Base-by-base conservation (phyloP, 2,888 invertebrate species). In the Lysandra bellargus region DNA sequence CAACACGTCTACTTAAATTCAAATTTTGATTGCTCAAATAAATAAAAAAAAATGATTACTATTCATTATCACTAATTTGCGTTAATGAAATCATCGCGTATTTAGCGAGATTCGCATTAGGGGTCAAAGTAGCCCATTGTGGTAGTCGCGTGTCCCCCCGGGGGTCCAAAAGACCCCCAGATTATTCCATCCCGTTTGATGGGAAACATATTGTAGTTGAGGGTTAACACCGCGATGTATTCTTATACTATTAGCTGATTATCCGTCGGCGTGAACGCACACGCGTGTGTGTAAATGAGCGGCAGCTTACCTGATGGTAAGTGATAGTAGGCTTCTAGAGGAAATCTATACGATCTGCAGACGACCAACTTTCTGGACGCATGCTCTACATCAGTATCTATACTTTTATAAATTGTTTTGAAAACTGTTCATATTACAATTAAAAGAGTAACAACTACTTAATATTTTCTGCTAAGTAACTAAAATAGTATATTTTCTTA, bases 111-210 rank as follows among this genome's bases (percentile, higher is more conserved):
- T 44, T 75, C 49, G 75, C 44, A 74, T 74, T 74, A 74, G 74
- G 74, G 74, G 69, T 69, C 69, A 69, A 69, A 37, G 69, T 69
- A 69, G 69, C 69, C 69, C 6, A 37, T 69, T 69, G 69, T 69
- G 69, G 33, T 5, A 30, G 53, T 76, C 53, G 76, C 53, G 76
- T 75, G 75, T 23, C 49, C 40, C 74, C 75, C 44, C 75, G 2
- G 76, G 53, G 76, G 57, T 44, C 44, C 57, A 57, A 12, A n/a
- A 57, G 74, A 64, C 74, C 80, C 74, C 14, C 23, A 37, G 77
- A 77, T 80, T 72, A 79, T 79, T 79, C 78, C 78, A 33, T 57
- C 12, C n/a, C 40, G 69, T 30, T 61, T 53, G 80, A 77, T 79
- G 57, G 78, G 72, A 76, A 78, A 57, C 53, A 60, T 77, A 53